These are phyloP conservation scores for Vireo griseus DNA, from an alignment of 2,797 vertebrate genomes.

Conservation along the genomic window DNA sequence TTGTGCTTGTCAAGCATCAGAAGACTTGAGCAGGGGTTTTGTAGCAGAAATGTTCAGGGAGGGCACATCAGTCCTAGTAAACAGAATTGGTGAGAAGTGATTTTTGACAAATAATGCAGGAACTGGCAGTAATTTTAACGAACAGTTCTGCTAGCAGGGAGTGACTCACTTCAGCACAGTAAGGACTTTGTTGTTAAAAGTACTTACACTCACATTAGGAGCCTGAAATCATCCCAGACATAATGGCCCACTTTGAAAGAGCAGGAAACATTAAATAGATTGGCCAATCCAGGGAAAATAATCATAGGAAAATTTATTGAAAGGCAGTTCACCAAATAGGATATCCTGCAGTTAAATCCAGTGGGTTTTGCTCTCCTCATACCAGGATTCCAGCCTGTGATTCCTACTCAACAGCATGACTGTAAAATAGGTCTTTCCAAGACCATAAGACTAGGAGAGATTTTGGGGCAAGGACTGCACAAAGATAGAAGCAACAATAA, in stretches of 20 bases:
- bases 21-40: not conserved
- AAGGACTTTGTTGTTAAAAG: not conserved
- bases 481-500: constrained; percentile 5
- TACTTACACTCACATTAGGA: not conserved
- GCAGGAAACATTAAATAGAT: constrained; percentile 15
- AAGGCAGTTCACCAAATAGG: not conserved
- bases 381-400: not conserved
- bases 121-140: not conserved
- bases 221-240: not conserved
- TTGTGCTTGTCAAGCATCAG: not conserved
- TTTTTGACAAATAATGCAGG: not conserved
- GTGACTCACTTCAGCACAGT: not conserved
- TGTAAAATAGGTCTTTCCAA: not conserved
- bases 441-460: not conserved
- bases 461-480: not conserved
- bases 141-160: not conserved
- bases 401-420: not conserved
- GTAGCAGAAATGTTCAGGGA: not conserved
- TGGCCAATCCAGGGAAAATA: constrained; percentile 9
- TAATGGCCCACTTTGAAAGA: not conserved
- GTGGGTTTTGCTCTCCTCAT: not conserved
- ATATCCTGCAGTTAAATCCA: not conserved
- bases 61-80: not conserved
- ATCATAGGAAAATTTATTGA: not conserved
- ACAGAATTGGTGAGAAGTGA: not conserved